These are phyloP conservation scores for Halocaridina rubra DNA, from an alignment of 2,888 invertebrate species.

Conservation along the genomic window DNA sequence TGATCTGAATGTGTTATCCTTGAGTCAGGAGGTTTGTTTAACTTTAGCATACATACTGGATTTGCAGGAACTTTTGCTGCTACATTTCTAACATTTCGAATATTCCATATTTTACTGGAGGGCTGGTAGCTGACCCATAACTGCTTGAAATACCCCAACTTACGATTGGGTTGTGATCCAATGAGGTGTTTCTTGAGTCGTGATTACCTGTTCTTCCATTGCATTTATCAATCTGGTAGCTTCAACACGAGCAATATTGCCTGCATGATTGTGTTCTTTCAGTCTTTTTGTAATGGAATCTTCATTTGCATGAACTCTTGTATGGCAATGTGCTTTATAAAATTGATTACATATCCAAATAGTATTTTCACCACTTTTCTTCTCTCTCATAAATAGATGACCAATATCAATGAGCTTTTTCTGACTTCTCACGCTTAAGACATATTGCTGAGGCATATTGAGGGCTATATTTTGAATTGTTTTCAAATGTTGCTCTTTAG, in stretches of 20 bases:
- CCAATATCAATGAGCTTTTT: not conserved
- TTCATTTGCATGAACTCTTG: not conserved
- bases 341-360: not conserved
- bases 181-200: not conserved
- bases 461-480: not conserved
- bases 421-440: not conserved
- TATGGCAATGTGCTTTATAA: not conserved
- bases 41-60: not conserved
- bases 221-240: not conserved
- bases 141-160: not conserved
- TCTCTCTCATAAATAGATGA: not conserved
- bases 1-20: not conserved
- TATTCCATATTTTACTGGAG: too few relatives aligned
- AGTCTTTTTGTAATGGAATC: not conserved
- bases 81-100: not conserved
- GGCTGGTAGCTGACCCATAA: too few relatives aligned
- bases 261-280: not conserved
- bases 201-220: not conserved
- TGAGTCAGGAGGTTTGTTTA: too few relatives aligned
- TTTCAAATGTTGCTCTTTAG: too few relatives aligned
- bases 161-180: not conserved
- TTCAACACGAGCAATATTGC: not conserved
- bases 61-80: not conserved
- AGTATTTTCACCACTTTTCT: not conserved
- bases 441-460: not conserved